Evolutionary conservation across 2,113 vertebrate species (phyloP), one percentile per base, ranked within the genome.

Genomic region (Callipepla californica): DNA sequence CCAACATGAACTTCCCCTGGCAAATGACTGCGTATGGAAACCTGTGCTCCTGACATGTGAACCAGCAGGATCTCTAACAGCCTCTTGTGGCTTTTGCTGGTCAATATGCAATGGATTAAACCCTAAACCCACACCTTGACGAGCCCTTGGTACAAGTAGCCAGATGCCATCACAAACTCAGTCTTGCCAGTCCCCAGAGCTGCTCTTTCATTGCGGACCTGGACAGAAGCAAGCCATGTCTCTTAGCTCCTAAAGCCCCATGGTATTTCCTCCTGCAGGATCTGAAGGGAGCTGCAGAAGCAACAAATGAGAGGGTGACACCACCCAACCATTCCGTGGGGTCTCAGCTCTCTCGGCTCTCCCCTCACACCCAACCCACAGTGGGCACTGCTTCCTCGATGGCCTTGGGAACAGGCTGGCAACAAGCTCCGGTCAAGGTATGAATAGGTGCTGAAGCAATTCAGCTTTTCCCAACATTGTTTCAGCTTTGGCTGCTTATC

Each of bases 391-490:
- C 88, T 69, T 92, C 92, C 85, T 69, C 12, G 0, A 61, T 1
- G 9, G 47, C 81, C 61, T 84, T 69, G 75, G 91, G 85, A 94
- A 92, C 0, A 42, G 78, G 87, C 5, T 7, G 42, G 69, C 9
- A 1, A 61, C 28, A 51, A 73, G 55, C 65, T 83, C 11, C 19
- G 68, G 61, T n/a, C 11, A 12, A 85, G 53, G 38, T 6, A 25
- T 74, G 91, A 96, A 89, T 62, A 91, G 76, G 78, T 88, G 22
- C 70, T 19, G 58, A 38, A 78, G 77, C 9, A 51, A 65, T 40
- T 61, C 66, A 34, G 93, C 53, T 92, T 94, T 96, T 93, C 86
- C 93, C 94, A 95, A 95, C 90, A 89, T 91, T 94, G 95, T 94
- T 95, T 38, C 7, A 57, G 89, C 78, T 59, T 23, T 58, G 87